A percentile compares a stretch with the other conserved stretches of the same genome.
Evolutionary conservation across 2,113 vertebrate species (phyloP).

Genomic region (Tychaedon coryphoeus): DNA sequence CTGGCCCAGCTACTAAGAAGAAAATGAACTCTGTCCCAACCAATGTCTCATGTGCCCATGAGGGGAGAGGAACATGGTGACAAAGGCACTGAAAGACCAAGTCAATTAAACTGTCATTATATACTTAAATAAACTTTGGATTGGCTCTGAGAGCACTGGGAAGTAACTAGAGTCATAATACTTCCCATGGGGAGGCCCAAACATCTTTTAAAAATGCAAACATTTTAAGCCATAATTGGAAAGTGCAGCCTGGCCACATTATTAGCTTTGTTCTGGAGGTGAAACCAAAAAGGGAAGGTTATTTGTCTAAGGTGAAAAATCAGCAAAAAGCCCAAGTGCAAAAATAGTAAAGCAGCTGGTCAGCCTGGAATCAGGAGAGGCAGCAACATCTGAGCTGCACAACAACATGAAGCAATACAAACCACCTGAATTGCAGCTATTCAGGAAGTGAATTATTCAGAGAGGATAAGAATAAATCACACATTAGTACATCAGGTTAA

Average conservation of each 20-base stretch:
- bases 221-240: neutral
- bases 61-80: neutral
- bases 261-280: neutral
- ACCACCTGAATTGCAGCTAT: conserved; percentile 1
- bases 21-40: neutral
- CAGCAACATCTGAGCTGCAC: neutral
- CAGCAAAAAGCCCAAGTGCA: neutral
- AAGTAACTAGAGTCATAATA: neutral
- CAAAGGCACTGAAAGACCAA: neutral
- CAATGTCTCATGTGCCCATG: neutral
- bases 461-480: conserved; percentile 40
- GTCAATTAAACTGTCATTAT: neutral
- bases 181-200: neutral
- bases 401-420: neutral
- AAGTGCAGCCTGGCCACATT: neutral
- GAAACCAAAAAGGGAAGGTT: neutral
- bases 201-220: neutral
- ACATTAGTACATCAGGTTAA: conserved; percentile 55
- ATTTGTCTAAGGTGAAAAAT: neutral
- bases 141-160: neutral
- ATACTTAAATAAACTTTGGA: neutral
- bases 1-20: neutral
- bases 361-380: neutral
- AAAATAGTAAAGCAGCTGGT: conserved; percentile 1
- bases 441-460: conserved; percentile 49